phyloP scores from a whole-genome alignment of 2,797 vertebrate species.

The Clamator glandarius region DNA sequence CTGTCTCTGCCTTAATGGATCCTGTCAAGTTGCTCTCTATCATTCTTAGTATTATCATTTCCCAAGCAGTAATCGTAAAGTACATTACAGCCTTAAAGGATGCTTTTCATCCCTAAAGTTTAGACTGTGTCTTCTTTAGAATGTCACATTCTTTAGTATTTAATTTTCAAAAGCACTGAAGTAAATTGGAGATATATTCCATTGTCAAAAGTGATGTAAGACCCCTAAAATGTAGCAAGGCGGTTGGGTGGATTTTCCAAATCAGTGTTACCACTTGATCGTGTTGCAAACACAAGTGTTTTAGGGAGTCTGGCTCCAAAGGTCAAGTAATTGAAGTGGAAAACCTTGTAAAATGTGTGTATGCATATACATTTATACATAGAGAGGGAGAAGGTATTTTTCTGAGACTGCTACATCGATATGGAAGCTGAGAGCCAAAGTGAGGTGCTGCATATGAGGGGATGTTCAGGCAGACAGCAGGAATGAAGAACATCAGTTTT shows the following conservation, averaged over 20 bases:
- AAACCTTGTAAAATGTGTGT: not conserved
- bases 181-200: not conserved
- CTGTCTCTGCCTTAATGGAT: conserved; percentile 19
- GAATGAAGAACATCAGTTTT: not conserved
- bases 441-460: not conserved
- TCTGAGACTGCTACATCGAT: not conserved
- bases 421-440: not conserved
- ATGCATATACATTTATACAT: not conserved
- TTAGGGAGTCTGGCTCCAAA: not conserved
- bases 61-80: conserved; percentile 4
- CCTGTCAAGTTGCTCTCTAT: conserved; percentile 34
- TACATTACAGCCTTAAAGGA: not conserved
- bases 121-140: not conserved
- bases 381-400: not conserved
- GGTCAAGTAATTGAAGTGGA: not conserved
- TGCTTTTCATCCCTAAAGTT: conserved; percentile 1
- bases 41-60: conserved; percentile 2
- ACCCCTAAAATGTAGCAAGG: not conserved
- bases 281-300: not conserved
- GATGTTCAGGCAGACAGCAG: not conserved
- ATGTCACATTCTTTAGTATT: not conserved
- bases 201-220: not conserved
- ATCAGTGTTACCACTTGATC: not conserved
- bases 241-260: not conserved
- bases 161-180: conserved; percentile 2